These are phyloP conservation scores for Chanos chanos DNA, from an alignment of 2,797 vertebrate genomes.

Conservation along the genomic window DNA sequence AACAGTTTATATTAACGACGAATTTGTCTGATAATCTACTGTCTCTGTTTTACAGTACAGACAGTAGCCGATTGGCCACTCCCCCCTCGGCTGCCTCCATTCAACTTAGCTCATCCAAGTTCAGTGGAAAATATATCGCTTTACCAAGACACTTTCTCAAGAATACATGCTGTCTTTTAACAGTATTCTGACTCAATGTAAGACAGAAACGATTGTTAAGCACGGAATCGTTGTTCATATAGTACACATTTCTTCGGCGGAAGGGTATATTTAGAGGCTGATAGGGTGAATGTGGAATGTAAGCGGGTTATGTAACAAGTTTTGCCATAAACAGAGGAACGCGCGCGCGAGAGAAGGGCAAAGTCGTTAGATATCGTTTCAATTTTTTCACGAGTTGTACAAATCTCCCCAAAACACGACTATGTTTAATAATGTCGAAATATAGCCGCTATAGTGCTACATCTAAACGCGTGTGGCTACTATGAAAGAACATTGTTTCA, in stretches of 20 bases:
- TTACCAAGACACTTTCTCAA: conserved; percentile 4
- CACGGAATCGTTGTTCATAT: conserved; percentile 22
- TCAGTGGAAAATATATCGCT: conserved; percentile 69
- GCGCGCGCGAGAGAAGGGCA: conserved; percentile 36
- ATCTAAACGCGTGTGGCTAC: background rate
- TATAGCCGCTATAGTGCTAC: background rate
- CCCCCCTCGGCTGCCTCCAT: conserved; percentile 77
- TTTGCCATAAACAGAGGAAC: conserved; percentile 90
- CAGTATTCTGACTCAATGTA: background rate
- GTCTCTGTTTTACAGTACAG: conserved; percentile 87
- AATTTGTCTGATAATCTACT: conserved; percentile 76
- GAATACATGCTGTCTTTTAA: background rate
- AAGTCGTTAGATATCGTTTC: conserved; percentile 53
- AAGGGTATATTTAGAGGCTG: conserved; percentile 85
- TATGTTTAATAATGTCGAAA: background rate
- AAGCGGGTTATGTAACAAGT: conserved; percentile 96
- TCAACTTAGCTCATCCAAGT: conserved; percentile 72
- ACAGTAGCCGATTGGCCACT: conserved; percentile 75
- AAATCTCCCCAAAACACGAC: background rate
- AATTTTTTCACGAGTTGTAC: conserved; percentile 20
- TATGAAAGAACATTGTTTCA: conserved; percentile 43
- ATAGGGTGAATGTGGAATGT: conserved; percentile 90
- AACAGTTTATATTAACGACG: conserved; percentile 49
- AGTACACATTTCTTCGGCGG: conserved; percentile 46
- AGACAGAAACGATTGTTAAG: background rate